Base-by-base conservation (phyloP, 2,113 vertebrate species). In the Turdus rufiventris region DNA sequence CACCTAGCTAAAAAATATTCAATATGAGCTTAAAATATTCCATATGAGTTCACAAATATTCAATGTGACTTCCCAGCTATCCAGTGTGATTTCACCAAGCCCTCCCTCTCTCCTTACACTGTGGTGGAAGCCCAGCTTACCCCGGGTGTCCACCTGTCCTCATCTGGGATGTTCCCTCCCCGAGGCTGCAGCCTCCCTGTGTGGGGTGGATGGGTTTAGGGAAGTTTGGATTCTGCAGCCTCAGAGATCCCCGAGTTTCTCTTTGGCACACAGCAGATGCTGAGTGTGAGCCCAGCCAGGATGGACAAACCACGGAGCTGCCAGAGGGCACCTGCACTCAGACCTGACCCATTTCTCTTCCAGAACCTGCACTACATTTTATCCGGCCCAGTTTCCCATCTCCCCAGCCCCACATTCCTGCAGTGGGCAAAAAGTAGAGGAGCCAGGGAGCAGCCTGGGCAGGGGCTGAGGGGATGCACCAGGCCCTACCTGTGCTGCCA, bases 251-350 rank as follows among this genome's bases (percentile, higher is more conserved):
- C 31, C 2, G 5, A 33, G 29, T n/a, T 72, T 2, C 29, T 29
- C 18, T 19, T 19, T 12, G 43, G 57, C 74, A 67, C 43, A 31
- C 38, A 65, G 51, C 61, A 50, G 51, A 12, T 21, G 47, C 24
- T 5, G 8, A 38, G 25, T 4, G 42, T 3, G 2, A 47, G 42
- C 6, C 40, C 85, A 71, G n/a, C 29, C 57, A 16, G 61, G n/a
- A 13, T 0, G 0, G 72, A 33, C 33, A 26, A 57, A 54, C 2
- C 58, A 26, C 1, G 1, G 28, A 23, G 23, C 40, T 73, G 33
- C 48, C 56, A 28, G 19, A 36, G 38, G 47, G 33, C 63, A 28
- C 66, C 67, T 17, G 38, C 40, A 33, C 40, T 54, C 58, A 54
- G 1, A 10, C n/a, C 48, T 56, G 68, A 6, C 50, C 23, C 12